Percentiles rank a stretch among this genome's conserved stretches.
These are phyloP conservation scores for Platycheirus rosarum DNA, from an alignment of 2,888 invertebrate species.

Conservation along the genomic window DNA sequence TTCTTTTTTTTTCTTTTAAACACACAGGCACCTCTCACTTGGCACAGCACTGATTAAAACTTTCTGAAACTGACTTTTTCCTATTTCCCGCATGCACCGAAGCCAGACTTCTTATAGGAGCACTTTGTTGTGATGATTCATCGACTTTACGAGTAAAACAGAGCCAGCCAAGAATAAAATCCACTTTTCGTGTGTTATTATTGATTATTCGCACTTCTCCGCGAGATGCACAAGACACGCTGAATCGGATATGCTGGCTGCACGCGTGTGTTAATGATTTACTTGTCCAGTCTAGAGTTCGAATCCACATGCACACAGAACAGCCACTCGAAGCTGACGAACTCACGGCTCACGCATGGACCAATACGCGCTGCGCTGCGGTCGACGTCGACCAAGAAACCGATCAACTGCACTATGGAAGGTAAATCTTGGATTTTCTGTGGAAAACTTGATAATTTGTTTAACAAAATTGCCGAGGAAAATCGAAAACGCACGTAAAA, in stretches of 20 bases:
- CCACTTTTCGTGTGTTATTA: constrained; percentile 30
- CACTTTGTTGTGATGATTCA: constrained; percentile 57
- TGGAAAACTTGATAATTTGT: constrained; percentile 5
- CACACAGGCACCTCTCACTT: too few relatives aligned
- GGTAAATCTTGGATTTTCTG: neutral
- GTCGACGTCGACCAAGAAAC: constrained; percentile 22
- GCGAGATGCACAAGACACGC: constrained; percentile 19
- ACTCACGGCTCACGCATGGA: constrained; percentile 39
- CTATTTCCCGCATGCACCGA: constrained; percentile 50
- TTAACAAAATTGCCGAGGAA: constrained; percentile 6
- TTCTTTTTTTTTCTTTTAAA: neutral
- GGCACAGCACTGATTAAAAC: too few relatives aligned
- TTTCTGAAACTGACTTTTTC: constrained; percentile 40
- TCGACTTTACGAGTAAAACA: constrained; percentile 43
- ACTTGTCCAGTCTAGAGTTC: constrained; percentile 45
- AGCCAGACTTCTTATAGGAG: constrained; percentile 39
- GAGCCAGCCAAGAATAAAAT: constrained; percentile 32
- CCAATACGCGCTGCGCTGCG: constrained; percentile 9
- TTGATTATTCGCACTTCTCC: constrained; percentile 64
- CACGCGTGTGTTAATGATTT: constrained; percentile 31
- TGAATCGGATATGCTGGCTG: constrained; percentile 24
- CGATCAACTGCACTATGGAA: too few relatives aligned
- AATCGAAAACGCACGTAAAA: constrained; percentile 50
- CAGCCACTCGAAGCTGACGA: constrained; percentile 30
- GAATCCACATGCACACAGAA: constrained; percentile 14